Conservation (phyloP, 1,140 invertebrate species). For the Rhizoglyphus robini region DNA sequence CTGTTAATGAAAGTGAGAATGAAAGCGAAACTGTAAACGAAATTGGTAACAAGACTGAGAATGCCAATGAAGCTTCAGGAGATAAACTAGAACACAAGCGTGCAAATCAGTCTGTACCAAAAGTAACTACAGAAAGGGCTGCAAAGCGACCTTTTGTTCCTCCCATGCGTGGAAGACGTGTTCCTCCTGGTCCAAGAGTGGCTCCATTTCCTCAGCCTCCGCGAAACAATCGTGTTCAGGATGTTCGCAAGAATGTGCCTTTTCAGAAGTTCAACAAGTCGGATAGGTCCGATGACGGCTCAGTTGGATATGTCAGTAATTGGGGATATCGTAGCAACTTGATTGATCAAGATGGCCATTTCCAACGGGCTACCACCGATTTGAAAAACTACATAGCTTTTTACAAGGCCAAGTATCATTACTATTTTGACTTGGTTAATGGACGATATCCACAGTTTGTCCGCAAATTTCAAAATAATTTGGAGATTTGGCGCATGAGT, state of each 20-base stretch:
- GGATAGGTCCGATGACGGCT: background rate
- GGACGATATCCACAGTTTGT: conserved; percentile 12
- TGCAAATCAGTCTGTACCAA: background rate
- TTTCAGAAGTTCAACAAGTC: background rate
- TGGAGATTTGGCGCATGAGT: conserved; percentile 15
- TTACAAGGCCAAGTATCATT: background rate
- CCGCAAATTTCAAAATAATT: background rate
- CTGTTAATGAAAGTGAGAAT: background rate
- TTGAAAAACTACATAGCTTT: conserved; percentile 5
- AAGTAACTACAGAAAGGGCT: background rate
- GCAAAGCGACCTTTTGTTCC: background rate
- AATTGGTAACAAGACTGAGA: no score
- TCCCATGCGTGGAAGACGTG: background rate
- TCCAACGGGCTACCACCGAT: conserved; percentile 1
- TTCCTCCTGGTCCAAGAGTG: no score
- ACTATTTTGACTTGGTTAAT: conserved; percentile 11
- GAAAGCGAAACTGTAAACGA: no score
- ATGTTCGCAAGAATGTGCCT: no score
- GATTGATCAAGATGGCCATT: background rate
- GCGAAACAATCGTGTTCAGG: background rate
- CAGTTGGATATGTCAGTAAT: background rate
- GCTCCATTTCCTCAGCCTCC: no score
- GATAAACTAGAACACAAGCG: background rate
- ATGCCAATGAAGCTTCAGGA: no score
- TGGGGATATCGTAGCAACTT: conserved; percentile 12